A percentile compares a stretch with the other conserved stretches of the same genome.
These are phyloP conservation scores for Colistium nudipinnis DNA, from an alignment of 2,113 vertebrate species.

Conservation along the genomic window DNA sequence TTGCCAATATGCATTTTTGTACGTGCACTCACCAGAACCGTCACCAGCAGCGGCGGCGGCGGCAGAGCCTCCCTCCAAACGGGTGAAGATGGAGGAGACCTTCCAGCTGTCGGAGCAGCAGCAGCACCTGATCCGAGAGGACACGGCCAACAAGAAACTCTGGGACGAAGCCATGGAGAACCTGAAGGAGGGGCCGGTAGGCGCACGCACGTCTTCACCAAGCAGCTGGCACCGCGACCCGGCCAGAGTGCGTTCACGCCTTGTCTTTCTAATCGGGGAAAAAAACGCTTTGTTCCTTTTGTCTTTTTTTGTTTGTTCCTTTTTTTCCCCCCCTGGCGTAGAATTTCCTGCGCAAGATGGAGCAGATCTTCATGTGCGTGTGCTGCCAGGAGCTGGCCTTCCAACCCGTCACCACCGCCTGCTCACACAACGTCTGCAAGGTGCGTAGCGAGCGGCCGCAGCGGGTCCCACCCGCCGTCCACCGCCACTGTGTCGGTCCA, in stretches of 20 bases:
- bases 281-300: background rate
- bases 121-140: conserved; percentile 89
- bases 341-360: conserved; percentile 97
- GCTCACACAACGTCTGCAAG: conserved; percentile 98
- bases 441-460: conserved; percentile 74
- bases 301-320: conserved; percentile 5
- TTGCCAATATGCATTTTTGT: background rate
- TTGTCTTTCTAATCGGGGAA: no score
- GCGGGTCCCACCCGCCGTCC: no score
- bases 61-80: conserved; percentile 84
- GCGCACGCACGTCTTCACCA: conserved; percentile 14
- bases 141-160: conserved; percentile 92
- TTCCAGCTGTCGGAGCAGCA: conserved; percentile 94
- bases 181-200: conserved; percentile 94
- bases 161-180: conserved; percentile 95
- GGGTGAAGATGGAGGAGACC: conserved; percentile 86
- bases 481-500: no score
- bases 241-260: no score
- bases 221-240: background rate
- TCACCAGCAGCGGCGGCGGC: conserved; percentile 38
- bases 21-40: conserved; percentile 58
- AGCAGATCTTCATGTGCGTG: conserved; percentile 98
- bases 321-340: conserved; percentile 65
- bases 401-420: conserved; percentile 95
- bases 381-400: conserved; percentile 98